A percentile compares a stretch with the other conserved stretches of the same genome.
Conservation (phyloP, 2,797 vertebrate genomes). For the Buphagus erythrorhynchus region DNA sequence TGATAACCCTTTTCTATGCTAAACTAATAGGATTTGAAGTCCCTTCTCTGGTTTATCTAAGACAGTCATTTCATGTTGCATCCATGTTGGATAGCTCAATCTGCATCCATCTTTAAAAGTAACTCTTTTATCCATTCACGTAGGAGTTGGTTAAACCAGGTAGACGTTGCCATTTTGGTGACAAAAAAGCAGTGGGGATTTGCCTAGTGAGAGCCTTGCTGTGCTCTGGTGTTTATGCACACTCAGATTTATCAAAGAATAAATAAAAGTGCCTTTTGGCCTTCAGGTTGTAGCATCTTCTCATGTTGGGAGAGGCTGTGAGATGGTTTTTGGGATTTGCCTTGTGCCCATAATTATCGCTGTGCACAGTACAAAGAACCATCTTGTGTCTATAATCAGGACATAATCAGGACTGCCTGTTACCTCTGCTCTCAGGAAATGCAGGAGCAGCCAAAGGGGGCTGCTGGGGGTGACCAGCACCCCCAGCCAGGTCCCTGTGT, state of each 20-base stretch:
- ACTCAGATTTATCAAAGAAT: background rate
- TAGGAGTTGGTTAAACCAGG: background rate
- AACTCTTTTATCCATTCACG: background rate
- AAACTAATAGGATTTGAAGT: background rate
- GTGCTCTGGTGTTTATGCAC: background rate
- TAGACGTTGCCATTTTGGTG: background rate
- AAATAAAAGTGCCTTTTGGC: background rate
- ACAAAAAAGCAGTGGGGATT: background rate
- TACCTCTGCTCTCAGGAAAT: background rate
- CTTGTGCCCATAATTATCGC: rapidly evolving
- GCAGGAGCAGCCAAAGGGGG: background rate
- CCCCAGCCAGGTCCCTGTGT: background rate
- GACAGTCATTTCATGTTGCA: background rate
- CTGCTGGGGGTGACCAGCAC: background rate
- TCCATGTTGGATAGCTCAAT: background rate
- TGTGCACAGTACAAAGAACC: background rate
- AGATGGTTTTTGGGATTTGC: background rate
- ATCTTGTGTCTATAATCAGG: background rate
- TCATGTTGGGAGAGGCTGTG: background rate
- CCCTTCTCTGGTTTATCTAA: background rate
- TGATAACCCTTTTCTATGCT: background rate
- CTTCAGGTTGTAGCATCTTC: background rate
- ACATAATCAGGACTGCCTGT: background rate
- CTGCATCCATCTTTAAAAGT: background rate
- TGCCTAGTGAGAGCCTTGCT: background rate